Base-by-base conservation (phyloP, 2,888 invertebrate genomes). In the Hirtodrosophila histrioides region DNA sequence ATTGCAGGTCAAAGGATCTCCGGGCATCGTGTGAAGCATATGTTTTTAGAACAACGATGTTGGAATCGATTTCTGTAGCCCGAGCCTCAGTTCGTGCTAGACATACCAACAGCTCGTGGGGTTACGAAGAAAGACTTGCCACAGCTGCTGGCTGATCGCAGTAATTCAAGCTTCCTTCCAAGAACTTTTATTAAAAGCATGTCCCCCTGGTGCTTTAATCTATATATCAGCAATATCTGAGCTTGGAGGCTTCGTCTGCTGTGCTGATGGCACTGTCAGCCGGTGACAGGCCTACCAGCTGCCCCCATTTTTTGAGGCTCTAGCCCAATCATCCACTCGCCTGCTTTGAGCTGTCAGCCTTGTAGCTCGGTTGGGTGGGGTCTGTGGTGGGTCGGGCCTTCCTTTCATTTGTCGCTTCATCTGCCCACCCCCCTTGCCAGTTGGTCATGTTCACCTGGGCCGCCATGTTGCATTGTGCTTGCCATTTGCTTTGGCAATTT, bases 401-500 rank as follows among this genome's bases (percentile, higher is more conserved):
- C 36, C 24, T 35, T 63, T 63, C 54, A 49, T 39, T 60, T 70
- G 55, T 53, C 33, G 27, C 36, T 51, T 35, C 45, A 54, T 48
- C 9, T n/a, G 27, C 23, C 29, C 9, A 12, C 31, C 7, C 10
- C 50, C 40, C 24, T 17, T 51, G 46, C 31, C 50, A 50, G 29
- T 46, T 37, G 27, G 41, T 39, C 36, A 2, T 49, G 40, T 53
- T 51, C 65, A 74, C 46, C 62, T 56, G 62, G 41, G 44, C 24
- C 51, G 39, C 46, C 53, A 48, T 31, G 57, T 61, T 56, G 65
- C 60, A 69, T 69, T 74, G 50, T 60, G 54, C 12, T 56, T 53
- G 61, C 40, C 41, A 72, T 75, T 66, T 61, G 58, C 61, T 77
- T 73, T 67, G 71, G 53, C 68, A 69, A 64, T 67, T 75, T 67